These are phyloP conservation scores for Oscheius myriophilus DNA, from an alignment of 2,888 invertebrate genomes.

Conservation along the genomic window DNA sequence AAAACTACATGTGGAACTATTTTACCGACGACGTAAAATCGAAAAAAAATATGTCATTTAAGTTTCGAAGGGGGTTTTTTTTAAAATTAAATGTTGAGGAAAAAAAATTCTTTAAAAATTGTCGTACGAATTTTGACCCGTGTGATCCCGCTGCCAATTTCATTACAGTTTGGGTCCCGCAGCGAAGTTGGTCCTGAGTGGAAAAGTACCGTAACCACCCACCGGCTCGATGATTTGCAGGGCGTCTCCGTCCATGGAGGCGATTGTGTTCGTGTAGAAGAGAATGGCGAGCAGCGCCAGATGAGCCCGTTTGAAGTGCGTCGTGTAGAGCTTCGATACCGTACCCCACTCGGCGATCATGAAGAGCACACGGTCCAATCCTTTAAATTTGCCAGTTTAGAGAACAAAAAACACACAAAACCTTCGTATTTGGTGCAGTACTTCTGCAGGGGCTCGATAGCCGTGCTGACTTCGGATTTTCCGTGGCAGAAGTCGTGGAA, in stretches of 20 bases:
- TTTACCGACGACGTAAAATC: no score
- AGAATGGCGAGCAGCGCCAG: slow-evolving; percentile 40
- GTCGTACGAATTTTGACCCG: no score
- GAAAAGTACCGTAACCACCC: background rate
- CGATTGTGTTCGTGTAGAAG: slow-evolving; percentile 29
- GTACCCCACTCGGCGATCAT: slow-evolving; percentile 41
- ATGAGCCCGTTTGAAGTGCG: slow-evolving; percentile 35
- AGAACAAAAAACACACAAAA: background rate
- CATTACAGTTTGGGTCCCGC: no score
- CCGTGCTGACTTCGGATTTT: background rate
- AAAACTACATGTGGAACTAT: no score
- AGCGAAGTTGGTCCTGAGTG: no score
- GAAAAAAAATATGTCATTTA: no score
- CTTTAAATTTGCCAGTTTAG: slow-evolving; percentile 13
- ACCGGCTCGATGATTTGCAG: slow-evolving; percentile 3
- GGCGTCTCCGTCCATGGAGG: slow-evolving; percentile 21
- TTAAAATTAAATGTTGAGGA: no score
- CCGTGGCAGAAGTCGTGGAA: slow-evolving; percentile 26
- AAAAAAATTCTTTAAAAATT: no score
- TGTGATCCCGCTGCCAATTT: no score
- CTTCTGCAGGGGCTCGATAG: slow-evolving; percentile 16
- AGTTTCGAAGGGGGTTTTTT: no score
- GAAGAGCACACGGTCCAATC: slow-evolving; percentile 39
- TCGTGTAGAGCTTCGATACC: slow-evolving; percentile 28
- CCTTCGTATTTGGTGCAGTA: slow-evolving; percentile 30